These are phyloP conservation scores for Acanthopleura granulata DNA, from an alignment of 2,888 invertebrate genomes.

Conservation along the genomic window DNA sequence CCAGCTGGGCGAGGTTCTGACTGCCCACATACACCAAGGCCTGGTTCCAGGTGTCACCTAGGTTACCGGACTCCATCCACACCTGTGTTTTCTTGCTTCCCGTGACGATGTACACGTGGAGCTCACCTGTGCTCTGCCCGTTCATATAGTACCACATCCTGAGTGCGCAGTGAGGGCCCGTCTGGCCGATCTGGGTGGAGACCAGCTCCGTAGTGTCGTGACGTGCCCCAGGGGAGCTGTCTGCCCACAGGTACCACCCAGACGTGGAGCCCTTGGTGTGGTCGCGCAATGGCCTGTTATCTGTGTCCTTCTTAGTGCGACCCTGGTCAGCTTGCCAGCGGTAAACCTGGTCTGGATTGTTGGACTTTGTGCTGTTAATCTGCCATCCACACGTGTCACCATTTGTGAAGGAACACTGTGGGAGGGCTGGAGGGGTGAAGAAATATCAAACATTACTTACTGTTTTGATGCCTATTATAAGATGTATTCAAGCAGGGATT, in stretches of 20 bases:
- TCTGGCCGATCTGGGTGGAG: constrained; percentile 28
- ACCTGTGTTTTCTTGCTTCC: constrained; percentile 31
- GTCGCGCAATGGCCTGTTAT: constrained; percentile 38
- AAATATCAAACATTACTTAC: no score
- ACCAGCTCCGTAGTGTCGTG: constrained; percentile 22
- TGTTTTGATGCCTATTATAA: no score
- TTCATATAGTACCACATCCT: constrained; percentile 33
- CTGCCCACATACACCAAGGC: constrained; percentile 48
- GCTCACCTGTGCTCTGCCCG: constrained; percentile 19
- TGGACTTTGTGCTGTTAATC: constrained; percentile 25
- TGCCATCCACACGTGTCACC: constrained; percentile 45
- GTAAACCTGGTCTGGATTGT: constrained; percentile 37
- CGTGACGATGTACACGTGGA: constrained; percentile 14
- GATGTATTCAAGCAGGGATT: no score
- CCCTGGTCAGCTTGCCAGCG: constrained; percentile 42
- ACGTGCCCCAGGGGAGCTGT: constrained; percentile 46
- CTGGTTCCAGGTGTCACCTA: constrained; percentile 40
- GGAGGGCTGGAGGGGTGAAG: constrained; percentile 28
- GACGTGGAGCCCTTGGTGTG: constrained; percentile 31
- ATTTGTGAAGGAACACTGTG: constrained; percentile 47
- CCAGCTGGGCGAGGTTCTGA: constrained; percentile 35
- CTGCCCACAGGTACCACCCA: constrained; percentile 47
- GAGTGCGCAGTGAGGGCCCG: constrained; percentile 51
- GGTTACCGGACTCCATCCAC: constrained; percentile 38
- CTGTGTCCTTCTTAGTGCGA: constrained; percentile 24